Conservation (phyloP, 1,140 invertebrate species). For the Gryllus bimaculatus region DNA sequence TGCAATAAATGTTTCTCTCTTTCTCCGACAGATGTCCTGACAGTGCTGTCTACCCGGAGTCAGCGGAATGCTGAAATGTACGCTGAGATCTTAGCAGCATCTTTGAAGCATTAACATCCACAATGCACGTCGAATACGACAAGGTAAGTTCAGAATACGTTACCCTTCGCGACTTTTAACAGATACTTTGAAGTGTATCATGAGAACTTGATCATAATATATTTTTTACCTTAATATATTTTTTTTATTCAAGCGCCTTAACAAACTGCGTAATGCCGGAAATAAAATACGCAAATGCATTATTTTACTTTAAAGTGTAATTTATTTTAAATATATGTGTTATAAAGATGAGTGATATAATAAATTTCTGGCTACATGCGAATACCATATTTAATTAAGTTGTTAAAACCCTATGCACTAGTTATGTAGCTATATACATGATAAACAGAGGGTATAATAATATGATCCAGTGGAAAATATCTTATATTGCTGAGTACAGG, state of each 20-base stretch:
- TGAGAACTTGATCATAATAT: not conserved
- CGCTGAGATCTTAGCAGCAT: not conserved
- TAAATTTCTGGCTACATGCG: too few species aligned
- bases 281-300: not conserved
- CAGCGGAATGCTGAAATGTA: not conserved
- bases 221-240: not conserved
- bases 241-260: not conserved
- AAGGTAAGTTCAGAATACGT: not conserved
- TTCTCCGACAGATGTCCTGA: not conserved
- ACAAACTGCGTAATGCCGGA: not conserved
- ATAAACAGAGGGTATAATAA: too few species aligned
- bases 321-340: not conserved
- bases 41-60: not conserved
- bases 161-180: not conserved
- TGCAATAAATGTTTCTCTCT: not conserved
- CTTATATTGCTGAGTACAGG: too few species aligned
- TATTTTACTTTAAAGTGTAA: not conserved
- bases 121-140: not conserved
- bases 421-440: too few species aligned
- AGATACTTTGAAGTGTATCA: not conserved
- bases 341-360: too few species aligned
- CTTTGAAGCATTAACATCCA: not conserved
- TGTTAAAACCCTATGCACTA: too few species aligned
- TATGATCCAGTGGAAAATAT: too few species aligned
- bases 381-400: too few species aligned